Evolutionary conservation across 2,888 invertebrate species (phyloP), one percentile per base, ranked within the genome.

Genomic region (Sarcophaga subvicina): DNA sequence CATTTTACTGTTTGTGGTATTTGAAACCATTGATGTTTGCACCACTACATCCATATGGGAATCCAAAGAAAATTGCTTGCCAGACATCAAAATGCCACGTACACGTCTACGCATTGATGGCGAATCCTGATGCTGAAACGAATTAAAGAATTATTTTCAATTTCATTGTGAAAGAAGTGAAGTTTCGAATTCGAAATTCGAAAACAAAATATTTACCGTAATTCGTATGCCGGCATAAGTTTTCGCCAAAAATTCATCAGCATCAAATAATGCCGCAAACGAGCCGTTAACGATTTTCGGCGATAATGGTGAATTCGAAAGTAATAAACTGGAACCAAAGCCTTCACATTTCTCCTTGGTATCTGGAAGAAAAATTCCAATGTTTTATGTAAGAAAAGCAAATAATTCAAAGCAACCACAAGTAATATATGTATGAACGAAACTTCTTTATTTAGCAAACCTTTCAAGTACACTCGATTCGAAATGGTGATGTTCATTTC

Each of bases 231-330:
- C 93, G 1, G 93, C 93, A 88, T 93, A 94, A 37, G 93, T 93
- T 88, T 94, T 94, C 63, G 93, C 92, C 83, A 94, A 90, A 88
- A 94, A 94, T 83, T 94, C 94, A 69, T 94, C 93, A 1, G 93
- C 91, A 91, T 98, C 98, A 90, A 97, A 97, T 87, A 98, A 96
- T 45, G 98, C 98, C 0, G 97, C 98, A 93, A 98, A 98, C 71
- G 98, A 98, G 4, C 98, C 98, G 90, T 98, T 98, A 4, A 98
- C 98, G 75, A 99, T 97, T 94, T 99, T 99, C 0, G 99, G 99
- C 6, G 98, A 98, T 96, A 98, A 97, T 1, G 99, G 99, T 3
- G 98, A 98, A 93, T 99, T 99, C 73, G 98, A 97, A 72, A 99
- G 94, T 37, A 99, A 95, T 2, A 99, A 95, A 91, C 98, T 98